Conservation (phyloP, 2,888 invertebrate genomes). For the Drosophila austrosaltans region DNA sequence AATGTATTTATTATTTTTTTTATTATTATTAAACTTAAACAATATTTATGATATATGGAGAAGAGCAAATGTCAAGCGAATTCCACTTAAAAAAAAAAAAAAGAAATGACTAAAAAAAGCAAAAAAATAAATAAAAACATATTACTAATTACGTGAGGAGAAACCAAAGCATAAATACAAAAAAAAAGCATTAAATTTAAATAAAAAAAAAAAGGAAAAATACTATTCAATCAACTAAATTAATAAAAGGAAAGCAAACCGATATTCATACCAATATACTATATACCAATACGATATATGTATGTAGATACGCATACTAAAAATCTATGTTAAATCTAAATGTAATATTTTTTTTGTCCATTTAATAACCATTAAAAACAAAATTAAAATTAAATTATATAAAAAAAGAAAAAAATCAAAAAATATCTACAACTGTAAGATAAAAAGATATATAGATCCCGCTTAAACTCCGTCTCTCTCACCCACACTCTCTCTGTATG, state of each 20-base stretch:
- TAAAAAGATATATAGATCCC: conserved; percentile 10
- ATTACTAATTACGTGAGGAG: conserved; percentile 56
- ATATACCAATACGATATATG: conserved; percentile 54
- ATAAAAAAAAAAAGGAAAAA: conserved; percentile 18
- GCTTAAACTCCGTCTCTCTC: conserved; percentile 8
- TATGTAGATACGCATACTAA: conserved; percentile 45
- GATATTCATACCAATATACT: conserved; percentile 14
- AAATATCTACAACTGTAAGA: conserved; percentile 16
- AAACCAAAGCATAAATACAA: conserved; percentile 75
- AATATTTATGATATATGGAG: conserved; percentile 41
- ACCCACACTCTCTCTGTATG: background rate
- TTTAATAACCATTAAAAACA: conserved; percentile 19
- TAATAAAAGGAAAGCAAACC: conserved; percentile 18
- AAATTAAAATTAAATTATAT: conserved; percentile 30
- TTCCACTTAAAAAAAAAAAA: conserved; percentile 39
- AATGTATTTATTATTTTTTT: conserved; percentile 69
- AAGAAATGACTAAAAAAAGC: conserved; percentile 60
- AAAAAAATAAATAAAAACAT: conserved; percentile 55
- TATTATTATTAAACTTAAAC: conserved; percentile 48
- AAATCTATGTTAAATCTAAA: conserved; percentile 63
- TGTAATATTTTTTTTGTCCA: conserved; percentile 45
- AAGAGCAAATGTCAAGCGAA: conserved; percentile 61
- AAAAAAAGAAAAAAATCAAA: conserved; percentile 35
- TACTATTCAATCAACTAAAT: conserved; percentile 45
- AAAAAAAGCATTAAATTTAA: conserved; percentile 38